These are phyloP conservation scores for Phataginus tricuspis DNA, from an alignment of 2,797 vertebrate genomes.

Conservation along the genomic window DNA sequence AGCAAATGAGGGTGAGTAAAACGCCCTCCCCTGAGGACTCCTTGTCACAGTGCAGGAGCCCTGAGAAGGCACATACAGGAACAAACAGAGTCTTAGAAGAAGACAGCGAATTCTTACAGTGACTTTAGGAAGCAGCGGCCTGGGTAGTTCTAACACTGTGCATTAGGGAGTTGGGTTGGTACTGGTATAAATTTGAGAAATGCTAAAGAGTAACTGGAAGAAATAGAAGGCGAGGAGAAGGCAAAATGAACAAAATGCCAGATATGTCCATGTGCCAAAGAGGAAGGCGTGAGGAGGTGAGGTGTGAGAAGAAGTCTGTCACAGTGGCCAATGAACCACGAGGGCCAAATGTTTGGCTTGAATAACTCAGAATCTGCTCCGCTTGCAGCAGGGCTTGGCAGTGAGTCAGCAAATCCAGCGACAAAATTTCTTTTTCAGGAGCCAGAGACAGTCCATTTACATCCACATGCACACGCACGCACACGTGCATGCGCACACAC, in stretches of 20 bases:
- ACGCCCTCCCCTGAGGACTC: background rate
- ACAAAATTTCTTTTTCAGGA: conserved; percentile 74
- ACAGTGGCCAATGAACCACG: conserved; percentile 60
- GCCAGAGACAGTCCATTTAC: conserved; percentile 69
- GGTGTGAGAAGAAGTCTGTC: conserved; percentile 69
- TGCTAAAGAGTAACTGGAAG: background rate
- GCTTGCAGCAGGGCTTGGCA: conserved; percentile 65
- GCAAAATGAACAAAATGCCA: conserved; percentile 70
- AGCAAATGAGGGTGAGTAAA: background rate
- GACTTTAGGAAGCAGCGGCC: conserved; percentile 18
- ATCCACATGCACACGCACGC: background rate
- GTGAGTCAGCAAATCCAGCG: conserved; percentile 71
- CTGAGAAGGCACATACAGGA: background rate
- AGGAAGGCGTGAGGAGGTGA: conserved; percentile 49
- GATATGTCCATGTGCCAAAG: conserved; percentile 19
- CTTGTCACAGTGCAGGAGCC: background rate
- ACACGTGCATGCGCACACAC: background rate
- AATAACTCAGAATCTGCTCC: conserved; percentile 64
- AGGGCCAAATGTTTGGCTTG: conserved; percentile 73
- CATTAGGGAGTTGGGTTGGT: background rate
- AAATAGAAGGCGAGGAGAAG: conserved; percentile 36
- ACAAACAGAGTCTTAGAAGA: background rate
- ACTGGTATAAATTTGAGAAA: background rate
- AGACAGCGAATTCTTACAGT: background rate
- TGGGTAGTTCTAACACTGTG: background rate